These are phyloP conservation scores for Ciconia maguari DNA, from an alignment of 2,113 vertebrate genomes.

Conservation along the genomic window DNA sequence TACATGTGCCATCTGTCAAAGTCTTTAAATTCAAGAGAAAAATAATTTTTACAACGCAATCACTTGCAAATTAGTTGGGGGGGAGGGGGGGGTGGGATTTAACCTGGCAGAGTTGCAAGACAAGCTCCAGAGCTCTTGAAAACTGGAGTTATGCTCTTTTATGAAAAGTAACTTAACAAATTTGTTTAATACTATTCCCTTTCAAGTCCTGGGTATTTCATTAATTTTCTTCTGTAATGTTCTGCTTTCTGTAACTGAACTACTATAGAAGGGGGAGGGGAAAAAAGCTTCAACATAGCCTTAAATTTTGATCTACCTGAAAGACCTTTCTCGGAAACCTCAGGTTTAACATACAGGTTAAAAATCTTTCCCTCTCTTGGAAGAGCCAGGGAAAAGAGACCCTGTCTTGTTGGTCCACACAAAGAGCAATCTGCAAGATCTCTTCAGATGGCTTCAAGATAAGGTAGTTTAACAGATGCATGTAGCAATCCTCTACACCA, in stretches of 20 bases:
- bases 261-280: neutral
- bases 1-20: constrained; percentile 61
- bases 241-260: neutral
- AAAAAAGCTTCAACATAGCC: neutral
- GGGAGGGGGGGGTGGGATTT: neutral
- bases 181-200: neutral
- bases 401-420: neutral
- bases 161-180: neutral
- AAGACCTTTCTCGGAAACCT: neutral
- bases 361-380: neutral
- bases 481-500: neutral
- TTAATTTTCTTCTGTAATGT: neutral
- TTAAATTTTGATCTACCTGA: neutral
- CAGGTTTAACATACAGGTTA: neutral
- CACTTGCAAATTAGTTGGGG: constrained; percentile 8
- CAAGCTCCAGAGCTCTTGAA: neutral
- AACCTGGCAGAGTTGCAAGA: constrained; percentile 16
- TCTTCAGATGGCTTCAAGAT: neutral
- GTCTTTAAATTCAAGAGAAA: constrained; percentile 46
- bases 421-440: neutral
- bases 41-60: neutral
- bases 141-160: neutral
- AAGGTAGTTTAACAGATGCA: neutral
- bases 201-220: neutral
- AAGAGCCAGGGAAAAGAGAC: neutral